Evolutionary conservation across 2,888 invertebrate genomes (phyloP).

Genomic region (Monochamus alternatus): DNA sequence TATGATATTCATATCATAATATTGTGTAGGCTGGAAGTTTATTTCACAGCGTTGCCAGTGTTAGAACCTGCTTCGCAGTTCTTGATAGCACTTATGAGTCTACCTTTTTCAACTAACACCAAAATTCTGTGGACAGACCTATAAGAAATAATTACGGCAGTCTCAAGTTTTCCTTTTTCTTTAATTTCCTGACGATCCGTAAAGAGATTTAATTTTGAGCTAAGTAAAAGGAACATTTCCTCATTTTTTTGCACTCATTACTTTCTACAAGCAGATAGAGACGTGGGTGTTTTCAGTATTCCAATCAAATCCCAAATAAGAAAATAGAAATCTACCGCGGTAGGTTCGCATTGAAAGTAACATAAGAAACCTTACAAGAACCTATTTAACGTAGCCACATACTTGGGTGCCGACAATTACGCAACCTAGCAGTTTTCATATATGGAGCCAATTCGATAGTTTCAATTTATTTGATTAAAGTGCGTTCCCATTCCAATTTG

Average conservation of each 20-base stretch:
- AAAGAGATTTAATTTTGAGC: no score
- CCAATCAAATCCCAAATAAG: slow-evolving; percentile 41
- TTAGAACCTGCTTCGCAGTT: no score
- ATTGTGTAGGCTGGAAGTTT: no score
- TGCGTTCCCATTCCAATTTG: slow-evolving; percentile 59
- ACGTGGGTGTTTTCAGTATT: slow-evolving; percentile 27
- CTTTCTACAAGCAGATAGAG: slow-evolving; percentile 22
- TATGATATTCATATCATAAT: no score
- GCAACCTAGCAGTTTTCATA: slow-evolving; percentile 51
- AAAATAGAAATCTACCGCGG: slow-evolving; percentile 43
- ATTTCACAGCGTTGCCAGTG: no score
- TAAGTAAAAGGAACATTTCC: slow-evolving; percentile 21
- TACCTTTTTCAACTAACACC: no score
- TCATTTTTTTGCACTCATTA: neutral
- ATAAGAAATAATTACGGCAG: no score
- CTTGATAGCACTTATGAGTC: no score
- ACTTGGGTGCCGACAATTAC: slow-evolving; percentile 51
- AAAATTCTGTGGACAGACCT: no score
- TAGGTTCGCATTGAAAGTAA: slow-evolving; percentile 33
- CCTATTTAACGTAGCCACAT: slow-evolving; percentile 39
- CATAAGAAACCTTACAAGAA: slow-evolving; percentile 35
- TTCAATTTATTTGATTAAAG: slow-evolving; percentile 60
- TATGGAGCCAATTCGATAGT: slow-evolving; percentile 61
- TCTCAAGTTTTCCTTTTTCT: no score
- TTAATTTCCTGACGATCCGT: no score